Evolutionary conservation across 37 sponge, comb jelly and placozoan genomes (phyloP), one percentile per base, ranked within the genome.

Genomic region (Aphrocallistes beatrix): DNA sequence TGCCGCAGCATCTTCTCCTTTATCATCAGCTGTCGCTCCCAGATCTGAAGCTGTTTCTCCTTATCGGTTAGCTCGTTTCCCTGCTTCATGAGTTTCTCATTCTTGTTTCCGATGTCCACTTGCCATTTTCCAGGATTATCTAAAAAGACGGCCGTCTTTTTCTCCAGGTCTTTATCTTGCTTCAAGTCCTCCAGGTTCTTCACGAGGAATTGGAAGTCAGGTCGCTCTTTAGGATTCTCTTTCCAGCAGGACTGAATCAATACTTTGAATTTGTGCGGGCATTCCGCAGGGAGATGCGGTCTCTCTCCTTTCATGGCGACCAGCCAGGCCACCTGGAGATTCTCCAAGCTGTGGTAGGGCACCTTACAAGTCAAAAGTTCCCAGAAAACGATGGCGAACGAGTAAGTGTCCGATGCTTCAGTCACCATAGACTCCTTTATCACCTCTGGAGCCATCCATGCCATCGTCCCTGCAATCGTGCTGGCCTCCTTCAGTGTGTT

Each of bases 381-480:
- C 96, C 96, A 95, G 19, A 95, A 83, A 0, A 95, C 83, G 82
- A 86, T 34, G 0, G 39, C 32, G 75, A 36, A 51, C 1, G 38
- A 37, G 28, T 28, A 40, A 34, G 40, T 37, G 23, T 37, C 47
- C 45, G 48, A 69, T 21, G 38, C 81, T 82, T 37, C 36, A 13
- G 49, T 39, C 50, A 34, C 42, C 47, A 84, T n/a, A 23, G 47
- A 39, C 32, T 36, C 37, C 51, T 48, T 47, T 47, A 83, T 47
- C 23, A 92, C 96, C 84, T 95, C 96, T 36, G 96, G 96, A 36
- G 96, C 91, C 96, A 95, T 95, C 96, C 96, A 95, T 0, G 95
- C 91, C 85, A 95, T 93, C 0, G 96, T 95, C 1, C 96, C 96
- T 37, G 90, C 90, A n/a, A 95, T 85, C 9, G 86, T 42, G 75